Base-by-base conservation (phyloP, 23 tunicate genomes). In the Halocynthia roretzi region DNA sequence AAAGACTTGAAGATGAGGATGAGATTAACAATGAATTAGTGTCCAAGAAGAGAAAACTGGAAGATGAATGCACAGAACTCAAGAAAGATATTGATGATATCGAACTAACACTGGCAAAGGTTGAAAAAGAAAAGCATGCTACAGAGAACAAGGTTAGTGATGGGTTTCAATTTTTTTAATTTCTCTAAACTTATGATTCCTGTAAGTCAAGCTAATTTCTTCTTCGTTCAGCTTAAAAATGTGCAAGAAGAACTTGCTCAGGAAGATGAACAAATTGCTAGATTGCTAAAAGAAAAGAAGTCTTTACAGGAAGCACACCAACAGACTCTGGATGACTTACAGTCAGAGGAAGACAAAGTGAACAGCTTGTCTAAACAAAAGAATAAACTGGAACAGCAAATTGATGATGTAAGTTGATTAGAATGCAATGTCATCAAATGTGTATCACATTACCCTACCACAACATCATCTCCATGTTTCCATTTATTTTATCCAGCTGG, bases 251-350 rank as follows among this genome's bases (percentile, higher is more conserved):
- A 94, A 67, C 83, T 88, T 11, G 89, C 87, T 8, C 49, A 84
- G 22, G 85, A 80, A 76, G 99, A 94, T 72, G 99, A 88, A 51
- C 83, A 77, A 77, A 94, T 94, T 23, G 90, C 95, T 5, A 88
- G 81, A 71, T 75, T 94, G 62, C 99, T 80, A 62, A 94, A 94
- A 67, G 99, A 93, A 61, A 93, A 93, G 81, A 93, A 93, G 76
- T 85, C 94, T 79, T 76, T 93, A 17, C 94, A 93, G 54, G 94
- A 93, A 70, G 98, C 87, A 56, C 98, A 93, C 66, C 98, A 93
- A 70, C 98, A 93, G 76, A 84, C 93, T 73, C 81, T 93, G 14
- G 98, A 93, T 71, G 98, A 93, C 81, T 89, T 93, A 62, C 98
- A 93, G 70, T 83, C 88, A 7, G 94, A 87, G 56, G 98, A 93